Conservation (phyloP, 2,797 vertebrate genomes). For the Epinephelus awoara region DNA sequence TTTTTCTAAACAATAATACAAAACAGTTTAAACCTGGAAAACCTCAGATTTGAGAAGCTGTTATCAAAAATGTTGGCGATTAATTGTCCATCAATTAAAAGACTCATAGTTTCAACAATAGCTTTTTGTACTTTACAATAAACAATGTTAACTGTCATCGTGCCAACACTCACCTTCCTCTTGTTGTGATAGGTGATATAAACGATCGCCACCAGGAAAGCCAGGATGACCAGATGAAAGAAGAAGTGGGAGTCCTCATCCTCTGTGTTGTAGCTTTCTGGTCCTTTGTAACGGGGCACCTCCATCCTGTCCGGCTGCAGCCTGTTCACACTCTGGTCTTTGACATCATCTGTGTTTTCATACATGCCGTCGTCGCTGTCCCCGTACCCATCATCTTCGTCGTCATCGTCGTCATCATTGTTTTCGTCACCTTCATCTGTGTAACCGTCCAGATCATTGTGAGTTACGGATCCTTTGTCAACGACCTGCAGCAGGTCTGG, state of each 20-base stretch:
- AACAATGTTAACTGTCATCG: neutral
- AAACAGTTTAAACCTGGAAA: neutral
- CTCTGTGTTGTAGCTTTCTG: slow-evolving; percentile 78
- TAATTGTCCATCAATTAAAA: neutral
- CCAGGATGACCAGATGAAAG: slow-evolving; percentile 93
- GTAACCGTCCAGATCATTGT: accelerated
- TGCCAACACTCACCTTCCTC: slow-evolving; percentile 90
- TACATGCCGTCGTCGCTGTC: accelerated
- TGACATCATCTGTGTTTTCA: neutral
- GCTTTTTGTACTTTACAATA: neutral
- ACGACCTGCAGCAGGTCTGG: neutral
- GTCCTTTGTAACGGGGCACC: slow-evolving; percentile 67
- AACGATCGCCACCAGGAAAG: slow-evolving; percentile 92
- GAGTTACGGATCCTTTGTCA: accelerated
- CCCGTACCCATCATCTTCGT: accelerated
- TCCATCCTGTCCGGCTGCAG: neutral
- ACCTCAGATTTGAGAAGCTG: neutral
- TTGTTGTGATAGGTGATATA: slow-evolving; percentile 98
- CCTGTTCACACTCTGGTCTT: slow-evolving; percentile 12
- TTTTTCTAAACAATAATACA: too few species aligned
- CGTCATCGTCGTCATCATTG: neutral
- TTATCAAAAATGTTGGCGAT: neutral
- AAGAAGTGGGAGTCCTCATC: slow-evolving; percentile 96
- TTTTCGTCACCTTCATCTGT: slow-evolving; percentile 31
- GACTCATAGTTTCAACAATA: too few species aligned